Evolutionary conservation across 2,113 vertebrate species (phyloP).

Genomic region (Reinhardtius hippoglossoides): DNA sequence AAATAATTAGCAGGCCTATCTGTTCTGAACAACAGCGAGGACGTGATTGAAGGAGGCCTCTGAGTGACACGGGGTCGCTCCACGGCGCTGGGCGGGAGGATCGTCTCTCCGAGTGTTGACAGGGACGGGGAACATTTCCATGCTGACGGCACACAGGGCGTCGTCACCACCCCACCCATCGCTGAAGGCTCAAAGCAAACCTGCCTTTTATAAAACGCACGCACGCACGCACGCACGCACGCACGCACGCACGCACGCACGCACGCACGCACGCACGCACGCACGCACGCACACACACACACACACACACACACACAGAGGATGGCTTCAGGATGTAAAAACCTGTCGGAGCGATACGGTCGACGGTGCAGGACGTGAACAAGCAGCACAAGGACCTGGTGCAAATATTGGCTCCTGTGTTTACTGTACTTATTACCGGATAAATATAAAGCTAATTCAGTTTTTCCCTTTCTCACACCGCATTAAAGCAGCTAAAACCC

Average conservation of each 20-base stretch:
- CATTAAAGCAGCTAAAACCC: background rate
- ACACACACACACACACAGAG: conserved; percentile 4
- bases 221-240: background rate
- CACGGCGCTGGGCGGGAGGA: conserved; percentile 18
- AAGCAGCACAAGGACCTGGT: background rate
- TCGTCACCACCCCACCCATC: conserved; percentile 10
- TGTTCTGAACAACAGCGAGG: background rate
- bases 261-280: background rate
- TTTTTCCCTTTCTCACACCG: conserved; percentile 13
- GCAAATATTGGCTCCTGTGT: conserved; percentile 70
- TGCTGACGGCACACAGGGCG: conserved; percentile 1
- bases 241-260: background rate
- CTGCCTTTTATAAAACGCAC: background rate
- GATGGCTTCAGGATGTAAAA: conserved; percentile 32
- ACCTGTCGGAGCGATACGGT: conserved; percentile 25
- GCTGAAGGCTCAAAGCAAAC: conserved; percentile 32
- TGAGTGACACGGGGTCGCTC: conserved; percentile 41
- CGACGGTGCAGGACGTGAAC: background rate
- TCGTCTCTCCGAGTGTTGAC: conserved; percentile 52
- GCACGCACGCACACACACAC: background rate
- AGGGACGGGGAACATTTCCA: background rate
- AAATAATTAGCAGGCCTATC: conserved; percentile 15
- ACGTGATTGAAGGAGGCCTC: conserved; percentile 12
- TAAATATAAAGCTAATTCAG: background rate
- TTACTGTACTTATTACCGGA: conserved; percentile 31